These are phyloP conservation scores for Porites rus DNA, from an alignment of 92 coral and sea anemone species.

Conservation along the genomic window DNA sequence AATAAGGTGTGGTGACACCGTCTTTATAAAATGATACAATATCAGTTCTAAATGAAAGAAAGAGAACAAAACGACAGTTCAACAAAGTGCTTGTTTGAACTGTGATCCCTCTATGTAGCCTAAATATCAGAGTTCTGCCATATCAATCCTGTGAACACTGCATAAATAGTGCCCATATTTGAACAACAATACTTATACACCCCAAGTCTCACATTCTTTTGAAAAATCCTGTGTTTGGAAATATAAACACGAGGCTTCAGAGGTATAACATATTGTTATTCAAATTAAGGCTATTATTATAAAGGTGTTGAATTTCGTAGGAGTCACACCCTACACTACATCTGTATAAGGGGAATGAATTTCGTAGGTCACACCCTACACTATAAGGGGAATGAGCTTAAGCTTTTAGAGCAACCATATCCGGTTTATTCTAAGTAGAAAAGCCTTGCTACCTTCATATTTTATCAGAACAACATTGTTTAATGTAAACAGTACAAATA, in stretches of 20 bases:
- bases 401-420: too few relatives aligned
- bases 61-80: neutral
- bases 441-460: too few relatives aligned
- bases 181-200: conserved; percentile 11
- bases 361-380: too few relatives aligned
- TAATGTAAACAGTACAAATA: too few relatives aligned
- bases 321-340: conserved; percentile 1
- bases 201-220: neutral
- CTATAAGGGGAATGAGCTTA: too few relatives aligned
- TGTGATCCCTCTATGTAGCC: neutral
- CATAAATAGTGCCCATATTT: conserved; percentile 2
- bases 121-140: neutral
- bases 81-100: neutral
- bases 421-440: too few relatives aligned
- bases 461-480: too few relatives aligned
- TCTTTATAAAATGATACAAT: too few relatives aligned
- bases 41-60: neutral
- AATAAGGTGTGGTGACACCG: too few relatives aligned
- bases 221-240: neutral
- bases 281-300: neutral
- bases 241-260: neutral
- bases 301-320: neutral
- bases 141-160: neutral
- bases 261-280: neutral
- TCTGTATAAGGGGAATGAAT: too few relatives aligned